Base-by-base conservation (phyloP, 2,888 invertebrate species). In the Charanyca ferruginea region DNA sequence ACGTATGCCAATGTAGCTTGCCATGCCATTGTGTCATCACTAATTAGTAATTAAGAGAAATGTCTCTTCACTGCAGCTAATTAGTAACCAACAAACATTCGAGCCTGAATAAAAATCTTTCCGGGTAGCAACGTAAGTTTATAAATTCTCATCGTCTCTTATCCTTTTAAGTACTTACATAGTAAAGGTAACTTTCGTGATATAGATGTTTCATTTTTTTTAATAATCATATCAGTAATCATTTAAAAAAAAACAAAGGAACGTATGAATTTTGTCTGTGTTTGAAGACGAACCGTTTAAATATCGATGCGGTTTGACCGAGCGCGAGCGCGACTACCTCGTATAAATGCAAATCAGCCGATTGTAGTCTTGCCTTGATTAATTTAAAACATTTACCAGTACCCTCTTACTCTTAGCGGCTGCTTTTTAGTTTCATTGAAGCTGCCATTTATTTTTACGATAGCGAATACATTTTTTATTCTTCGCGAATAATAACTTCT, bases 261-360 rank as follows among this genome's bases (percentile, higher is more conserved):
- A 79, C 63, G 76, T 85, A 83, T 84, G 80, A 83, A 65, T 81
- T 76, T 79, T 74, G 79, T 72, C 74, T 68, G 70, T 66, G 73
- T 81, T 77, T 70, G 70, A 83, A 81, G 78, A 58, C 76, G 81
- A 80, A 79, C 80, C 80, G 83, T 86, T 85, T 85, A 83, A 85
- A 81, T 89, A 89, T 89, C 88, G 87, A 87, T 87, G 90, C 75
- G 87, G 87, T 87, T 83, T 85, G 87, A 81, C 83, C 85, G 81
- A 83, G 85, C 83, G 83, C 82, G 83, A 62, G 83, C 80, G 86
- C 85, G 83, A 87, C 85, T 80, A 84, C 80, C 89, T 91, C 91
- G 89, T 92, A 90, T 91, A 92, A 92, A 91, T 92, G 92, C 89
- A 89, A 91, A 92, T 92, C 88, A 90, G 85, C 80, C 88, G 89